Evolutionary conservation across 2,797 vertebrate genomes (phyloP).

Genomic region (Brotogeris chrysoptera): DNA sequence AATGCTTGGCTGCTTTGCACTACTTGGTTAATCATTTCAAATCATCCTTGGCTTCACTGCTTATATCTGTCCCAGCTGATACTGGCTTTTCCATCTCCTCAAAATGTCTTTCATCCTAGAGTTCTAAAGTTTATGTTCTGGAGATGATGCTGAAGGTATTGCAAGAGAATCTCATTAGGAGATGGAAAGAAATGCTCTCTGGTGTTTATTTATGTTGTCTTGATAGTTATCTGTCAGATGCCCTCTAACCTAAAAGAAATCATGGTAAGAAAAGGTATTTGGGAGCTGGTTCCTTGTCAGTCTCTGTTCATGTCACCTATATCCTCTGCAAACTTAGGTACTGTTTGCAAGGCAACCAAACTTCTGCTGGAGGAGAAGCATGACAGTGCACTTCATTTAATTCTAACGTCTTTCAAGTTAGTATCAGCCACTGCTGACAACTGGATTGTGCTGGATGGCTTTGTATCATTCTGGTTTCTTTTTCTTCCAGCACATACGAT

Average conservation of each 20-base stretch:
- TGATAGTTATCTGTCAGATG: neutral
- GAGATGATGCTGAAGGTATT: neutral
- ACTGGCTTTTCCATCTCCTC: neutral
- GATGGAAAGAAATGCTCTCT: neutral
- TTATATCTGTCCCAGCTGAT: neutral
- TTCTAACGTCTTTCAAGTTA: neutral
- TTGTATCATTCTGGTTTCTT: neutral
- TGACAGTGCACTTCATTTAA: neutral
- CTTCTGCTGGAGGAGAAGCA: neutral
- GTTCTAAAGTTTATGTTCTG: neutral
- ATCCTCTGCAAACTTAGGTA: neutral
- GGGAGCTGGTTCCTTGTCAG: accelerated
- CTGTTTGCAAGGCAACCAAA: neutral
- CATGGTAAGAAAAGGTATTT: neutral
- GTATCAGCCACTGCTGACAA: neutral
- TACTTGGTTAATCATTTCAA: neutral
- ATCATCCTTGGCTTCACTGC: neutral
- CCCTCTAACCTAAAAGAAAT: neutral
- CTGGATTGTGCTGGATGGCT: neutral
- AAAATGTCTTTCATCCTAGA: neutral
- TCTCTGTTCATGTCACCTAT: neutral
- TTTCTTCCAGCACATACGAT: neutral
- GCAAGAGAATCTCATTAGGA: neutral
- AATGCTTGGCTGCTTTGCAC: neutral
- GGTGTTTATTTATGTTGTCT: neutral